phyloP scores from a whole-genome alignment of 1,140 invertebrate species.

The Brachionus paranguensis region DNA sequence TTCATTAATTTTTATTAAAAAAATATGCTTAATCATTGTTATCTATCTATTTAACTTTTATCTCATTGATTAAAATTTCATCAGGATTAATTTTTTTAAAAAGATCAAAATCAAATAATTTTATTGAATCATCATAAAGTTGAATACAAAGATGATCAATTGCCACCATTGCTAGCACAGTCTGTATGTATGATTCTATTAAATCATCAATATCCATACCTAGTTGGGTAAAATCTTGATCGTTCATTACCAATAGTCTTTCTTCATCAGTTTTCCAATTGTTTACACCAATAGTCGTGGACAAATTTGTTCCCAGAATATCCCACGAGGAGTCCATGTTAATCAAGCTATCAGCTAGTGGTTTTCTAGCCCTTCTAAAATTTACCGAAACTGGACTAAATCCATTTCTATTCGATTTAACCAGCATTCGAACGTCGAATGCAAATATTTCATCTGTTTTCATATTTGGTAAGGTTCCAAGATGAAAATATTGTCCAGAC shows the following conservation, averaged over 20 bases:
- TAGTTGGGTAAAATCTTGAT: neutral
- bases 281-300: neutral
- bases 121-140: neutral
- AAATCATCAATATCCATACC: neutral
- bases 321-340: neutral
- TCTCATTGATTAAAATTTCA: neutral
- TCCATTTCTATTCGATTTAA: neutral
- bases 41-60: neutral
- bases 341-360: neutral
- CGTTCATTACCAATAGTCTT: neutral
- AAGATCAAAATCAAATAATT: conserved; percentile 1
- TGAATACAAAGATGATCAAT: neutral
- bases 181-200: neutral
- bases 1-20: too few species aligned
- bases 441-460: neutral
- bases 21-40: too few species aligned
- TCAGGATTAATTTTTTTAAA: conserved; percentile 36
- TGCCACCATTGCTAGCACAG: neutral
- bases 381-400: conserved; percentile 13
- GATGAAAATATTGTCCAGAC: neutral
- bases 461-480: neutral
- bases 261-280: neutral
- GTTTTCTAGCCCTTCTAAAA: neutral
- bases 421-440: neutral
- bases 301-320: conserved; percentile 29